Conservation (phyloP, 1,140 invertebrate genomes). For the Drepana arcuata region DNA sequence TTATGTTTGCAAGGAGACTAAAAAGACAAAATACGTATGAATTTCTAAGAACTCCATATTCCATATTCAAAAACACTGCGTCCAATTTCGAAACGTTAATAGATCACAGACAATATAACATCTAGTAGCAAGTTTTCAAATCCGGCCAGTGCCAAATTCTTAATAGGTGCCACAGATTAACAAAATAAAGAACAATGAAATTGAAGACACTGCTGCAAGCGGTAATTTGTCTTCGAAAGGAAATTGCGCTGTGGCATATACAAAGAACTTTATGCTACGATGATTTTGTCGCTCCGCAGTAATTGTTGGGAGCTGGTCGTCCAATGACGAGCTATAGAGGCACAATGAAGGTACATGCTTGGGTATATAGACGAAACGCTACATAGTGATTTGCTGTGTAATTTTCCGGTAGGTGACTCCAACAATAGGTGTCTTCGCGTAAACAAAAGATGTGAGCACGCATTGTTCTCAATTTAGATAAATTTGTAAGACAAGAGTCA, state of each 20-base stretch:
- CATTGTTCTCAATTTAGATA: constrained; percentile 47
- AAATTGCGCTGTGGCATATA: constrained; percentile 22
- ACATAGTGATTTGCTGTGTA: constrained; percentile 42
- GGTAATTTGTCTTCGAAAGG: constrained; percentile 1
- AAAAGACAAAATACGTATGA: no score
- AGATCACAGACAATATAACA: no score
- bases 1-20: no score
- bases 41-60: no score
- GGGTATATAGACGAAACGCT: constrained; percentile 20
- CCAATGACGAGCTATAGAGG: constrained; percentile 10
- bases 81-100: no score
- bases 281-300: constrained; percentile 43
- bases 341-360: constrained; percentile 18
- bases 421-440: constrained; percentile 44
- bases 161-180: constrained; percentile 5
- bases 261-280: constrained; percentile 29
- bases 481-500: constrained; percentile 21
- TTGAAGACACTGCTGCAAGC: constrained; percentile 4
- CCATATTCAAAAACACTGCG: neutral
- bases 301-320: constrained; percentile 10
- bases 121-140: no score
- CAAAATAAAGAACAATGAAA: constrained; percentile 5
- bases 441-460: constrained; percentile 37
- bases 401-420: constrained; percentile 54
- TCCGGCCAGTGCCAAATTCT: no score